A percentile compares a stretch with the other conserved stretches of the same genome.
phyloP scores from a whole-genome alignment of 2,888 invertebrate species.

The Portevinia maculata region DNA sequence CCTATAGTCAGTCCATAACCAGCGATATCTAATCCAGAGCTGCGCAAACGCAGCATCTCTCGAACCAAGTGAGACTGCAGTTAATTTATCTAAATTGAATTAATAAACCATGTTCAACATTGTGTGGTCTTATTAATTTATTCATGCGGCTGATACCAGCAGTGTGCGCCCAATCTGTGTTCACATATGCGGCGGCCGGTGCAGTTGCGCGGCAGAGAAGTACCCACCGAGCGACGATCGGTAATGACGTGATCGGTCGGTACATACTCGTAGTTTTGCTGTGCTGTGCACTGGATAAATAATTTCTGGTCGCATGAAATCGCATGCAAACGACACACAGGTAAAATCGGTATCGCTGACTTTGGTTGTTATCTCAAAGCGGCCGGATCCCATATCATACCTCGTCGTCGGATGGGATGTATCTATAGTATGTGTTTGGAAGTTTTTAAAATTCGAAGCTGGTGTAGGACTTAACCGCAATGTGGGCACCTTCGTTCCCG shows the following conservation, averaged over 20 bases:
- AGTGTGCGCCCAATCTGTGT: conserved; percentile 61
- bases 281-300: conserved; percentile 48
- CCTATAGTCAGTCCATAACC: conserved; percentile 24
- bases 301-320: conserved; percentile 53
- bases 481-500: conserved; percentile 31
- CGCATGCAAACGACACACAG: conserved; percentile 57
- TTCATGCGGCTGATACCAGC: conserved; percentile 75
- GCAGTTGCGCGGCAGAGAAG: conserved; percentile 4
- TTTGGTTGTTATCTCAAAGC: conserved; percentile 46
- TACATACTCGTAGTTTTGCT: background rate
- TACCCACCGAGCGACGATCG: conserved; percentile 42
- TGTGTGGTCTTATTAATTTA: conserved; percentile 81
- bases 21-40: conserved; percentile 50
- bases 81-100: conserved; percentile 84
- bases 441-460: conserved; percentile 41
- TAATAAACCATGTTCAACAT: conserved; percentile 83
- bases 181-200: conserved; percentile 13
- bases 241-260: conserved; percentile 58
- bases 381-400: conserved; percentile 42
- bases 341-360: conserved; percentile 2
- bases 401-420: conserved; percentile 6
- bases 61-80: conserved; percentile 77
- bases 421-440: conserved; percentile 1
- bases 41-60: conserved; percentile 67
- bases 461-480: conserved; percentile 51